Base-by-base conservation (phyloP, 1,140 invertebrate genomes). In the Drosophila kohkoa region DNA sequence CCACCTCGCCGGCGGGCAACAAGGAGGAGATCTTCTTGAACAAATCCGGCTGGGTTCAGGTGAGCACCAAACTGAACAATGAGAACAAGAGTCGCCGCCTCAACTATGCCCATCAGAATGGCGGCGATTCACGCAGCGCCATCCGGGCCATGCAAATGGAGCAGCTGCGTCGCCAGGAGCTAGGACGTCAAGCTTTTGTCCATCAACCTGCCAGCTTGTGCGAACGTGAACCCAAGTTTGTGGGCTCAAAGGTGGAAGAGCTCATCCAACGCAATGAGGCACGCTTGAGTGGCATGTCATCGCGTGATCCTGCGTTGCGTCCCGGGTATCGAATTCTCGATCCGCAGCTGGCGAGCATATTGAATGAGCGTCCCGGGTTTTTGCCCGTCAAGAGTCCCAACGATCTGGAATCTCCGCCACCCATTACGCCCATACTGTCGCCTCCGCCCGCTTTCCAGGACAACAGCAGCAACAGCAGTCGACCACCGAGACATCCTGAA, bases 371-470 rank as follows among this genome's bases (percentile, higher is more conserved):
- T 25, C 92, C 92, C 0, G 92, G 90, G 11, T 92, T 92, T 57
- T 67, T 92, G 41, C 92, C 92, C 8, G 91, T 92, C 0, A 90
- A 86, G 35, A 90, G 74, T 35, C 66, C 79, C 25, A 71, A 79
- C 20, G 91, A 91, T 45, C 57, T 80, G 28, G 92, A 92, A 30
- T 88, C 93, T 0, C 93, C 93, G 38, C 93, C 93, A 13, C 93
- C 93, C 35, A 88, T 92, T 5, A 94, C 93, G 0, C 93, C 93
- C 2, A 94, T 94, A 60, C 86, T 94, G 8, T 93, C 93, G 30
- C 93, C 93, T n/a, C 93, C 93, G 7, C 93, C 93, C 15, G 93
- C 93, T 30, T 94, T 94, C 67, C 93, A 93, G 74, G 93, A 93
- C 66, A 82, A 85, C 51, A 91, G 83, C 54, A 91, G 77, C 67